These are phyloP conservation scores for Oreochromis grahami DNA, from an alignment of 2,797 vertebrate species.

Conservation along the genomic window DNA sequence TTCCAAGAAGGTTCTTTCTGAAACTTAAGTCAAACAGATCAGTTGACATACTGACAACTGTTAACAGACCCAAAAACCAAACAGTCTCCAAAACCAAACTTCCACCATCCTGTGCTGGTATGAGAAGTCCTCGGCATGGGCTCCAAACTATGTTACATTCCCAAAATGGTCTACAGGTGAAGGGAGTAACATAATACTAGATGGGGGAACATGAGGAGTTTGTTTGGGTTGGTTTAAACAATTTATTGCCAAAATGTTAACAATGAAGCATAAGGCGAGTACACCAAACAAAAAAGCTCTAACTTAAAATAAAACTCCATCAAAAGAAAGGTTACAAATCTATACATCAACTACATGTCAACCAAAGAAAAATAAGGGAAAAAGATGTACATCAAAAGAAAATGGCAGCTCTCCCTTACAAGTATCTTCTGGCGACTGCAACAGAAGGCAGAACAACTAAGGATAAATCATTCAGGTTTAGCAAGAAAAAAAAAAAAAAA, in stretches of 20 bases:
- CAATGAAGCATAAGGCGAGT: not conserved
- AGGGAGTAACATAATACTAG: not conserved
- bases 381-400: not conserved
- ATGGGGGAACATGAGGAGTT: not conserved
- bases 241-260: not conserved
- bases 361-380: not conserved
- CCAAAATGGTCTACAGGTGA: not conserved
- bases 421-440: fast-evolving
- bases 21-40: not conserved
- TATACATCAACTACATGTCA: not conserved
- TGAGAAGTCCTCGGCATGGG: not conserved
- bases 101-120: not conserved
- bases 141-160: not conserved
- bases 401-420: not conserved
- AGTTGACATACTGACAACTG: not conserved
- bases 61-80: not conserved
- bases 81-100: not conserved
- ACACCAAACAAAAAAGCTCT: not conserved
- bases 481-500: not conserved
- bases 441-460: not conserved
- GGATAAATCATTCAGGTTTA: not conserved
- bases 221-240: not conserved
- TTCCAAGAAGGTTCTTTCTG: not conserved
- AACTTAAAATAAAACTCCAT: not conserved
- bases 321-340: not conserved